Conservation (phyloP, 2,797 vertebrate species). For the Knipowitschia caucasica region DNA sequence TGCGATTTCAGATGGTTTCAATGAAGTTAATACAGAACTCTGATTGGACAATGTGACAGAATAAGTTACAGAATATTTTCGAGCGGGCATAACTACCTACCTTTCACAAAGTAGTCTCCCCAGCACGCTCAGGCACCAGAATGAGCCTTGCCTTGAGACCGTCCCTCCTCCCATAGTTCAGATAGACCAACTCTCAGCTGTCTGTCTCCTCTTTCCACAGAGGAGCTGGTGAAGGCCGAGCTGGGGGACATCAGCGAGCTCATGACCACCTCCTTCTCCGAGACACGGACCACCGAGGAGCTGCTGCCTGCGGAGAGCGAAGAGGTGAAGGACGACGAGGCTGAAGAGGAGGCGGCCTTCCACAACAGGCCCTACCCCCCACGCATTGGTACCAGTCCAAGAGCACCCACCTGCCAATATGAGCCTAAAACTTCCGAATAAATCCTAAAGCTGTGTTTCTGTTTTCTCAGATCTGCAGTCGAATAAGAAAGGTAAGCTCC, state of each 20-base stretch:
- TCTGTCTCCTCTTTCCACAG: constrained; percentile 36
- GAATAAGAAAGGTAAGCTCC: constrained; percentile 80
- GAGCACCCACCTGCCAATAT: not conserved
- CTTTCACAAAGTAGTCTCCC: too few relatives aligned
- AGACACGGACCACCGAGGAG: constrained; percentile 79
- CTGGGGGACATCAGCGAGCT: constrained; percentile 78
- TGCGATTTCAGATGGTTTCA: too few relatives aligned
- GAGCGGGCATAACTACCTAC: too few relatives aligned
- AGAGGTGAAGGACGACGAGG: constrained; percentile 79
- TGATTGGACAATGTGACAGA: too few relatives aligned
- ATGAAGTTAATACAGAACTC: too few relatives aligned
- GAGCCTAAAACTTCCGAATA: constrained; percentile 16
- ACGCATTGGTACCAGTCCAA: constrained; percentile 60
- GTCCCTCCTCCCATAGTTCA: too few relatives aligned
- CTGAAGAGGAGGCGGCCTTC: constrained; percentile 77
- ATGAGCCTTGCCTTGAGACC: too few relatives aligned
- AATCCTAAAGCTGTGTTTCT: constrained; percentile 3
- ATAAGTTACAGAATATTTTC: too few relatives aligned
- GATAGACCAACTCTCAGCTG: too few relatives aligned
- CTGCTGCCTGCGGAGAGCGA: constrained; percentile 78
- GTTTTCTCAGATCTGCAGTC: constrained; percentile 69
- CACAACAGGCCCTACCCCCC: constrained; percentile 79
- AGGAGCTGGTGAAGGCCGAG: constrained; percentile 77
- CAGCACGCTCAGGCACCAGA: too few relatives aligned
- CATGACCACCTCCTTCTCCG: constrained; percentile 83